Evolutionary conservation across 2,888 invertebrate genomes (phyloP), one percentile per base, ranked within the genome.

Genomic region (Bimastos eiseni): DNA sequence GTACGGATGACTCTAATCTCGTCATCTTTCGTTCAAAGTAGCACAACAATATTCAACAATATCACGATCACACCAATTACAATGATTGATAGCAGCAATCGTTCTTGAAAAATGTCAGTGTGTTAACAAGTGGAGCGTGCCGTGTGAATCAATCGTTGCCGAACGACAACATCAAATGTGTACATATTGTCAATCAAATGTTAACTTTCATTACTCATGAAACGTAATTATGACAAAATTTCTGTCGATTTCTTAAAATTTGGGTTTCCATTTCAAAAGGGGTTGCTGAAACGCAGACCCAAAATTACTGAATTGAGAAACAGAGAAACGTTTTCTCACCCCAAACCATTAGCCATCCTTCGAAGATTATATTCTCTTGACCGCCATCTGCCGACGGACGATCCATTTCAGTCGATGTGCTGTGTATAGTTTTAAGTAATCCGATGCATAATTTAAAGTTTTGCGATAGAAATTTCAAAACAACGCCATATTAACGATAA

Each of bases 271-370:
- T 70, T 70, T 70, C n/a, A n/a, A n/a, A 70, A 70, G 8, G 49
- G n/a, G n/a, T 70, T 70, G 70, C 70, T 70, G 13, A 70, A 70
- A 70, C 30, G 30, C 49, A 49, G 24, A 24, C 17, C 70, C 70
- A 2, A n/a, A n/a, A 70, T 30, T 70, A 70, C 70, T 70, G 17
- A 70, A n/a, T 70, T 49, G 24, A 15, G 44, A 44, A 44, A 15
- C 21, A 4, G 24, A 24, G 11, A 24, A 49, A 49, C 6, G 21
- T 24, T 70, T 11, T n/a, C 70, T 70, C 13, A 70, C 70, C 70
- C 70, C 70, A 70, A 70, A 70, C 70, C 70, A 70, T 70, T 8
- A 70, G 70, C 70, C 70, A 70, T 70, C 70, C 70, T 70, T 70
- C 70, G 70, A 70, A 70, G 8, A 70, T 0, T 30, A 70, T n/a